Conservation (phyloP, 2,888 invertebrate genomes). For the Lymantria monacha region DNA sequence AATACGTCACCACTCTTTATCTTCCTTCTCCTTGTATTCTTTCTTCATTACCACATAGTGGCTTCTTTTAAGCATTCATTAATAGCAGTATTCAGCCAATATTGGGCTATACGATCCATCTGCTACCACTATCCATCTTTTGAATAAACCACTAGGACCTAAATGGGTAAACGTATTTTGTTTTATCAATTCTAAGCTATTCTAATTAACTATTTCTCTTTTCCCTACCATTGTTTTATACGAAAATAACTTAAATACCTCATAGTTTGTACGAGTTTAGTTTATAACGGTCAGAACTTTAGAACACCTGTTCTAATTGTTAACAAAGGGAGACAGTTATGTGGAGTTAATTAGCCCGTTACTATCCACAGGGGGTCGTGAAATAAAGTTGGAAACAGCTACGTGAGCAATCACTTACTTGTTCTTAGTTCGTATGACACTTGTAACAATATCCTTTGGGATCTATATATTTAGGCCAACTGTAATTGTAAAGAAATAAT, state of each 20-base stretch:
- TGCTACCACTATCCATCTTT: too few species aligned
- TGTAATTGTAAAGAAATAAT: neutral
- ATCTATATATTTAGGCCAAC: neutral
- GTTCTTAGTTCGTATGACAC: slow-evolving; percentile 12
- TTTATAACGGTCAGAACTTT: slow-evolving; percentile 1
- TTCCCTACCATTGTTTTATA: neutral
- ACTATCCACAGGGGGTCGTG: slow-evolving; percentile 20
- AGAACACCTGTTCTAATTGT: slow-evolving; percentile 30
- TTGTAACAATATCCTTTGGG: slow-evolving; percentile 1
- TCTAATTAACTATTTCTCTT: too few species aligned
- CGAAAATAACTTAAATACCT: neutral
- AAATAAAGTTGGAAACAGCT: slow-evolving; percentile 27
- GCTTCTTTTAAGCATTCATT: too few species aligned
- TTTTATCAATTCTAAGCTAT: too few species aligned
- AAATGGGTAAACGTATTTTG: too few species aligned
- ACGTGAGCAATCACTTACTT: slow-evolving; percentile 13
- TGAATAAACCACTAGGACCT: too few species aligned
- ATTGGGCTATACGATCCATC: too few species aligned
- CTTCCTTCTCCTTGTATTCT: too few species aligned
- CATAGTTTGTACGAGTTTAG: neutral
- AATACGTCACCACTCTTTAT: too few species aligned
- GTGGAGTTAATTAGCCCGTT: slow-evolving; percentile 31
- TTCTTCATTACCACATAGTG: too few species aligned
- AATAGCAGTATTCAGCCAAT: too few species aligned
- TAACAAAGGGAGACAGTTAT: slow-evolving; percentile 31